These are phyloP conservation scores for Lepisosteus oculatus DNA, from an alignment of 2,113 vertebrate species.

Conservation along the genomic window DNA sequence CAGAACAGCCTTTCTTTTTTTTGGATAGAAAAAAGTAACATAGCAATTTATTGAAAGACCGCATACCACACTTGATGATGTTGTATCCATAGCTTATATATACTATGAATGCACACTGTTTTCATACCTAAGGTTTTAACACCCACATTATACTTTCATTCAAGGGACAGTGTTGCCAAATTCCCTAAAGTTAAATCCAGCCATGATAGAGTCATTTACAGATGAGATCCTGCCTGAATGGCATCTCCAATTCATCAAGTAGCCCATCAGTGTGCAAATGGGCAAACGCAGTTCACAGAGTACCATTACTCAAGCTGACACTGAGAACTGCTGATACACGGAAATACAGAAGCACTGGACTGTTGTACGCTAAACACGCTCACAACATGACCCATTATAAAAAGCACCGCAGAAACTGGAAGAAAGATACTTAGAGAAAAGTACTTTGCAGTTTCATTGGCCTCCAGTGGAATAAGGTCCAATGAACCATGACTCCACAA, in stretches of 20 bases:
- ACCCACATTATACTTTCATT: no score
- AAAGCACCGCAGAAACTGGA: slow-evolving; percentile 64
- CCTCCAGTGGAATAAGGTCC: no score
- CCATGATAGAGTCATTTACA: slow-evolving; percentile 1
- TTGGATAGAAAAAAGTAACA: no score
- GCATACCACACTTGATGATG: not conserved
- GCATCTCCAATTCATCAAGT: slow-evolving; percentile 41
- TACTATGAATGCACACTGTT: not conserved
- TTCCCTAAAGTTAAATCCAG: slow-evolving; percentile 9
- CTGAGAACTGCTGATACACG: slow-evolving; percentile 55
- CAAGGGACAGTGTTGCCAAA: not conserved
- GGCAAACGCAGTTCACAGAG: slow-evolving; percentile 7
- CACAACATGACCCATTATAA: not conserved
- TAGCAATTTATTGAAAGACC: no score
- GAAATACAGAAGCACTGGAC: slow-evolving; percentile 35
- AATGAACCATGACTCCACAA: no score
- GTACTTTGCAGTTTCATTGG: no score
- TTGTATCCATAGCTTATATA: not conserved
- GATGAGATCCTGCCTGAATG: not conserved
- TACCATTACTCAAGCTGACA: slow-evolving; percentile 45
- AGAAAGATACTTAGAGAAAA: no score
- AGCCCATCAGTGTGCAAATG: slow-evolving; percentile 15
- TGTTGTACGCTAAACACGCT: slow-evolving; percentile 19
- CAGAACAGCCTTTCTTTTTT: no score
- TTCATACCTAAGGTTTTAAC: not conserved